phyloP scores from a whole-genome alignment of 2,888 invertebrate species.

The Mesochorus sp. region DNA sequence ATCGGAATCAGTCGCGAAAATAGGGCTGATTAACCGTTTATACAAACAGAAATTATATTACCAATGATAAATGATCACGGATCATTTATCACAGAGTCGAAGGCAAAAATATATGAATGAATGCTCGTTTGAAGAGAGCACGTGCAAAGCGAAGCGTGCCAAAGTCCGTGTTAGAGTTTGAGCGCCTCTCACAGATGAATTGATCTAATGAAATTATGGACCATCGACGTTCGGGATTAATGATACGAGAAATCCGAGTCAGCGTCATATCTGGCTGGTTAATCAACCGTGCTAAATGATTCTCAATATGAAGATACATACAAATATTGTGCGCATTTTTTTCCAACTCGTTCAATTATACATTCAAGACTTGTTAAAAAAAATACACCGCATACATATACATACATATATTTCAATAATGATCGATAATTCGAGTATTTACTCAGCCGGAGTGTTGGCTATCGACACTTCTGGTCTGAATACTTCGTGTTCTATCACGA shows the following conservation, averaged over 20 bases:
- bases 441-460: constrained; percentile 9
- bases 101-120: constrained; percentile 33
- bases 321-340: constrained; percentile 8
- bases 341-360: too few species aligned
- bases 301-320: constrained; percentile 1
- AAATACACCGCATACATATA: constrained; percentile 9
- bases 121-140: constrained; percentile 44
- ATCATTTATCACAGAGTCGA: neutral
- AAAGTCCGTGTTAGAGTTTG: constrained; percentile 23
- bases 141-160: constrained; percentile 33
- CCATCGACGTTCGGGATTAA: constrained; percentile 48
- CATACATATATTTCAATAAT: neutral
- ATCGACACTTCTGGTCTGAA: constrained; percentile 27
- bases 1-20: too few species aligned
- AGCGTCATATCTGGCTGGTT: constrained; percentile 10
- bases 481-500: constrained; percentile 36
- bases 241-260: constrained; percentile 29
- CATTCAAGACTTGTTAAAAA: too few species aligned
- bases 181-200: constrained; percentile 38
- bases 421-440: neutral
- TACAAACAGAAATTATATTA: constrained; percentile 10
- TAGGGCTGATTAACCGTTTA: too few species aligned
- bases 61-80: constrained; percentile 43
- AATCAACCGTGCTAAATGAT: constrained; percentile 9
- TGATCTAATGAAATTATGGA: constrained; percentile 58